Base-by-base conservation (phyloP, 2,888 invertebrate species). In the Phalera bucephala region DNA sequence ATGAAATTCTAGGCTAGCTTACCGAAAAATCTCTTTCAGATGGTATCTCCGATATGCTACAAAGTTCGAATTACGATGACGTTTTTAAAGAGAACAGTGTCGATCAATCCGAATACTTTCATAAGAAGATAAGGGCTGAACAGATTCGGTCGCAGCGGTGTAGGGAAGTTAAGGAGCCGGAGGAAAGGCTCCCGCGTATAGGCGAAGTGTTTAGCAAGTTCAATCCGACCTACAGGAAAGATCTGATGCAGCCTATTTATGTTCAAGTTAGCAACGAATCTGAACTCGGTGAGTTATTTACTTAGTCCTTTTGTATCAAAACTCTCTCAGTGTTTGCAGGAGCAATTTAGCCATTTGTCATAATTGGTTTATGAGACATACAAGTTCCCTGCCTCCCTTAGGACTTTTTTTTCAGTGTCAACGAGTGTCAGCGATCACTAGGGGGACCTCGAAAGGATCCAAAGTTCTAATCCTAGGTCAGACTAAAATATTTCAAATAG, bases 131-230 rank as follows among this genome's bases (percentile, higher is more conserved):
- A 1, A 53, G 72, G 2, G 57, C 64, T 0, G 75, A 79, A 19
- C 64, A 72, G 38, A 52, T 72, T 0, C 50, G 63, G 23, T 52
- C 40, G 17, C 53, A 58, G 12, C 41, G 39, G 11, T 19, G 11
- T 0, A 29, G 19, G 19, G 29, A 19, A 1, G 10, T 11, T 17
- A 7, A 4, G 7, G 22, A 3, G 8, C 8, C 22, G 3, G 40
- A 34, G 11, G 25, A 44, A 11, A 57, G 3, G 19, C 39, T 84
- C 35, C 85, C 85, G 0, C 69, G 49, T 1, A 82, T 85, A 7
- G 53, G 45, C 26, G 75, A 77, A 6, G 80, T 60, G 0, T 86
- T 86, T 29, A 71, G 55, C 5, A 63, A 59, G 6, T 79, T 82
- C 11, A 68, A 48, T 12, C 44, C 54, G 27, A 43, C 52, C 0